Evolutionary conservation across 2,888 invertebrate species (phyloP), one percentile per base, ranked within the genome.

Genomic region (Salpingus planirostris): DNA sequence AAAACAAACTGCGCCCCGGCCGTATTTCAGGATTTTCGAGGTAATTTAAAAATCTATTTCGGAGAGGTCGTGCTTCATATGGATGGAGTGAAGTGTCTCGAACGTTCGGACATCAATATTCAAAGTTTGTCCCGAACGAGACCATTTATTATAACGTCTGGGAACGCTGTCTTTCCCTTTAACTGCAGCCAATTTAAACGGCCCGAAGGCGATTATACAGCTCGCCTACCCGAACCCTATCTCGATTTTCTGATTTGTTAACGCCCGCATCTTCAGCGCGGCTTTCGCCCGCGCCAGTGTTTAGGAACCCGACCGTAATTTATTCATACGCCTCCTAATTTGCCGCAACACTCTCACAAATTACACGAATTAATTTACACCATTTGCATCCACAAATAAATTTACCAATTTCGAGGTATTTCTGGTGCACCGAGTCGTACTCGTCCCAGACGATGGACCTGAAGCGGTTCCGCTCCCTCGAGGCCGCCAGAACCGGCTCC

Each of bases 371-470:
- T 10, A 7, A 25, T 11, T 25, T 13, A 10, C 6, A 13, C 7
- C 3, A 11, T 24, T 8, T 24, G 13, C 12, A 24, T 11, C 5
- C n/a, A n/a, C n/a, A 18, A 18, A 18, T 18, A 7, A 6, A 60
- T 78, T 78, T 66, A 91, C 91, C 85, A 60, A 91, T 87, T 75
- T 89, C 89, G 55, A 93, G 71, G 67, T 91, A 93, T 62, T 91
- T 90, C 60, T 92, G 91, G 69, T 90, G 89, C 40, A 87, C 80
- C 1, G 86, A 83, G 62, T 91, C 90, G 67, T 92, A 93, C 57
- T 86, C 83, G 49, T 91, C 91, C 95, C 95, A 95, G 29, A 74
- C 76, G 49, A 86, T 76, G 45, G 80, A 82, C 29, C 86, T 75
- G 65, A 88, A 87, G 53, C 86, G 78, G 70, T 83, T 88, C 44